Conservation (phyloP, 2,888 invertebrate genomes). For the Elmis aenea region DNA sequence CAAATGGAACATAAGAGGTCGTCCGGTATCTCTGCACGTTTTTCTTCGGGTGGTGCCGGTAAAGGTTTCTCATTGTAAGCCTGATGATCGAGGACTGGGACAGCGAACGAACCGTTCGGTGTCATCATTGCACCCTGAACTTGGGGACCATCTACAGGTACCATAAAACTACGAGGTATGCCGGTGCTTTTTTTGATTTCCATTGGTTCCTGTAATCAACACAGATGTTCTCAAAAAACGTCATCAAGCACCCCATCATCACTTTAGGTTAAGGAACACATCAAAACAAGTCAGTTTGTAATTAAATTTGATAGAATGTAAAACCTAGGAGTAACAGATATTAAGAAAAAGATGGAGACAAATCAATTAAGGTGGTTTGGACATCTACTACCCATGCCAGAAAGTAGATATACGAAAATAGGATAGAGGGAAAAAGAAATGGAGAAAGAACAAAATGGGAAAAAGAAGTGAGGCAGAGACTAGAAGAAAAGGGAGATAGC, state of each 20-base stretch:
- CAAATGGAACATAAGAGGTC: slow-evolving; percentile 91
- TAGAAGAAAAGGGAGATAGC: too few species aligned
- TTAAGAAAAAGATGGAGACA: too few species aligned
- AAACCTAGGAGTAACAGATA: too few species aligned
- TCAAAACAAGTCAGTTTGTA: too few species aligned
- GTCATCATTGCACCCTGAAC: slow-evolving; percentile 91
- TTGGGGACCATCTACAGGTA: slow-evolving; percentile 82
- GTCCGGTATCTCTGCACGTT: slow-evolving; percentile 76
- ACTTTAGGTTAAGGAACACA: too few species aligned
- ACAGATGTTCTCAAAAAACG: slow-evolving; percentile 35
- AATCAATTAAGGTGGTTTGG: too few species aligned
- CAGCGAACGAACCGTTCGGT: slow-evolving; percentile 80
- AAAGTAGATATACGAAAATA: too few species aligned
- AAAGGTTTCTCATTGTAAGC: slow-evolving; percentile 63
- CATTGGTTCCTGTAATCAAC: slow-evolving; percentile 62
- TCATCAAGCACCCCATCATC: neutral
- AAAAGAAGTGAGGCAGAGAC: too few species aligned
- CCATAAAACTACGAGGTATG: slow-evolving; percentile 94
- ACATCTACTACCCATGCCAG: too few species aligned
- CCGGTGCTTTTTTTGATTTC: slow-evolving; percentile 94
- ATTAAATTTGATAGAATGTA: too few species aligned
- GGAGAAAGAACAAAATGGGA: too few species aligned
- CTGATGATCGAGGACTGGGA: slow-evolving; percentile 81
- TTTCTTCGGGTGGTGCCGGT: slow-evolving; percentile 54
- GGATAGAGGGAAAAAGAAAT: too few species aligned